Percentiles rank a stretch among this genome's conserved stretches.
Evolutionary conservation across 2,113 vertebrate genomes (phyloP).

Genomic region (Neopipo cinnamomea): DNA sequence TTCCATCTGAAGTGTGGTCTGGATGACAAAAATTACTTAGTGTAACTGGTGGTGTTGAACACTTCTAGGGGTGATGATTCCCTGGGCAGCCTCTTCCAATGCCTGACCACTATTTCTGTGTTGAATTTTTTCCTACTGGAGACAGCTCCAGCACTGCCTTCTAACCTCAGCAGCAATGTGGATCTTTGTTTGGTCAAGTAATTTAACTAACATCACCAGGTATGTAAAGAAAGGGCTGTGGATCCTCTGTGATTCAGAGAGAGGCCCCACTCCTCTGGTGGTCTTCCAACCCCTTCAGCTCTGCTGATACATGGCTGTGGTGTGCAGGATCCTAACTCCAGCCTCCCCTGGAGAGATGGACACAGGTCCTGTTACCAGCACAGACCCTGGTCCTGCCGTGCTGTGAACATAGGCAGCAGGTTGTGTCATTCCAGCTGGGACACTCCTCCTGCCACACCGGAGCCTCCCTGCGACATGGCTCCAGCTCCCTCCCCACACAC

Average conservation of each 20-base stretch:
- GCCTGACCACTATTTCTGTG: background rate
- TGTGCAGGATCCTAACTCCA: background rate
- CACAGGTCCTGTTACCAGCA: background rate
- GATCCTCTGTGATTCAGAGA: background rate
- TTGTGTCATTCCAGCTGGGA: fast-evolving
- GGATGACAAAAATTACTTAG: too few species aligned
- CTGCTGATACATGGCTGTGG: background rate
- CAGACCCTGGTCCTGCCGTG: background rate
- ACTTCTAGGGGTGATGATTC: background rate
- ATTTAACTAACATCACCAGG: background rate
- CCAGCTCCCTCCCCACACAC: background rate
- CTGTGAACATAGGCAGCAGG: background rate
- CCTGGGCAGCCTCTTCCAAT: background rate
- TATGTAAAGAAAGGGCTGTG: background rate
- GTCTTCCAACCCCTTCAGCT: background rate
- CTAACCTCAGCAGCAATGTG: background rate
- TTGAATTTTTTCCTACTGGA: background rate
- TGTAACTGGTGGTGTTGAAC: background rate
- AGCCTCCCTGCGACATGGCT: background rate
- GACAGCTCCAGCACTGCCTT: background rate
- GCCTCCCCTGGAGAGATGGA: background rate
- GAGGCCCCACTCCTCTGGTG: background rate
- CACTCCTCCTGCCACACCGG: background rate
- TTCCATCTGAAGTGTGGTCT: too few species aligned
- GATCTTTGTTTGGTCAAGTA: background rate